Percentiles rank a stretch among this genome's conserved stretches.
Conservation (phyloP, 1,140 invertebrate species). For the Drosophila bifasciata region DNA sequence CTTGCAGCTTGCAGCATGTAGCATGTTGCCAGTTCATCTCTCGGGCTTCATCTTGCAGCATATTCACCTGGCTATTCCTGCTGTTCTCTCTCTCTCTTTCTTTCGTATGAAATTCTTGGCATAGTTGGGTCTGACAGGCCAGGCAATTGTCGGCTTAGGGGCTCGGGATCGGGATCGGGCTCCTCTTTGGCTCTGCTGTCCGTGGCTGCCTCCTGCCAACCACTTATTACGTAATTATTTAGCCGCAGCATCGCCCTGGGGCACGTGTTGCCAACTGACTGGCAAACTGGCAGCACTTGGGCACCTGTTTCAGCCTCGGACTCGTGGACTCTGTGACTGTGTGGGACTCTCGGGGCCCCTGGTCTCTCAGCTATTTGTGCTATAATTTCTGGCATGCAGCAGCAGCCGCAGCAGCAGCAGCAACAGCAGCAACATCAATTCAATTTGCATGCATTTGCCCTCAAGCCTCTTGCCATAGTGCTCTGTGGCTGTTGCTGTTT, state of each 20-base stretch:
- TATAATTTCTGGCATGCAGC: slow-evolving; percentile 77
- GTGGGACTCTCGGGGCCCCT: slow-evolving; percentile 3
- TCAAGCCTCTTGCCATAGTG: slow-evolving; percentile 9
- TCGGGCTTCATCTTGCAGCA: slow-evolving; percentile 13
- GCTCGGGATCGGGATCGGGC: slow-evolving; percentile 1
- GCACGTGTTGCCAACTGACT: slow-evolving; percentile 78
- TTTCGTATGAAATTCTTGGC: slow-evolving; percentile 72
- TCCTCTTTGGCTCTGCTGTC: slow-evolving; percentile 29
- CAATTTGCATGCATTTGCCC: slow-evolving; percentile 70
- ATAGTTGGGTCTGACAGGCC: slow-evolving; percentile 71
- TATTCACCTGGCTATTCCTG: slow-evolving; percentile 33
- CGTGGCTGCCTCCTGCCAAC: slow-evolving; percentile 64
- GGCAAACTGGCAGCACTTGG: slow-evolving; percentile 50
- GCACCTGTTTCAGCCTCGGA: slow-evolving; percentile 55
- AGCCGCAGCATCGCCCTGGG: slow-evolving; percentile 69
- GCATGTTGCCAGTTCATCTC: slow-evolving; percentile 41
- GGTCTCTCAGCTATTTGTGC: slow-evolving; percentile 68
- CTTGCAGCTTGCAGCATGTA: not conserved
- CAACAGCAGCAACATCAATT: slow-evolving; percentile 65
- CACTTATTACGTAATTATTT: slow-evolving; percentile 83
- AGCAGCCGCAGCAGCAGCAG: slow-evolving; percentile 27
- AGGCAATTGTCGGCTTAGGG: slow-evolving; percentile 41
- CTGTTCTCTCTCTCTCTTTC: slow-evolving; percentile 12
- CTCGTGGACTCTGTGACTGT: not conserved
- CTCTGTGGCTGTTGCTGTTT: not conserved